phyloP scores from a whole-genome alignment of 2,797 vertebrate genomes.

The Gadopsis bispinosus region DNA sequence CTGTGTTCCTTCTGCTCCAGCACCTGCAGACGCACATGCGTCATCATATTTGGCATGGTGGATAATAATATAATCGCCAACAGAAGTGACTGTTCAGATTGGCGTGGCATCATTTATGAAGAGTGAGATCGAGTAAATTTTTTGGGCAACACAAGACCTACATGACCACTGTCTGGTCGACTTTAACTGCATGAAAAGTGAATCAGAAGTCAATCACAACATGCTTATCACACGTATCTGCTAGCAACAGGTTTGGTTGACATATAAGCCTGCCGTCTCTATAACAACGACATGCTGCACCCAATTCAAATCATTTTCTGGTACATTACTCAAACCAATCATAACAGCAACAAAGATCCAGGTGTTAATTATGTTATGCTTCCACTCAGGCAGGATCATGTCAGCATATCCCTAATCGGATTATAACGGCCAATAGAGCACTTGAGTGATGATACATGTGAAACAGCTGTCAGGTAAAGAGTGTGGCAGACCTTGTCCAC shows the following conservation, averaged over 20 bases:
- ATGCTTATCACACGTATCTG: background rate
- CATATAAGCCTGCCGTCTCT: background rate
- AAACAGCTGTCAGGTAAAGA: background rate
- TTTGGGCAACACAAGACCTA: background rate
- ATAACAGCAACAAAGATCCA: no score
- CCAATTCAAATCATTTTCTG: background rate
- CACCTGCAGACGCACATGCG: conserved; percentile 83
- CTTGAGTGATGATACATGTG: background rate
- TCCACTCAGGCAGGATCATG: background rate
- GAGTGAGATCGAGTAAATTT: background rate
- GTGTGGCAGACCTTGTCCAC: conserved; percentile 90
- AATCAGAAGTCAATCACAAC: background rate
- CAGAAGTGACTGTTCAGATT: background rate
- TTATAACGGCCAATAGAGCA: background rate
- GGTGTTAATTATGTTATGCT: background rate
- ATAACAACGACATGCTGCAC: background rate
- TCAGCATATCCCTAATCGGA: background rate
- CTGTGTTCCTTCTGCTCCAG: conserved; percentile 96
- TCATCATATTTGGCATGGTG: background rate
- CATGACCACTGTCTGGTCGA: no score
- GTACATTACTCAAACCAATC: background rate
- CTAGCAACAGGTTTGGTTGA: background rate
- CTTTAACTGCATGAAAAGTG: background rate
- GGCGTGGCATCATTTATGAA: background rate
- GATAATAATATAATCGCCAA: background rate